Evolutionary conservation across 2,888 invertebrate genomes (phyloP).

Genomic region (Hipparchia semele): DNA sequence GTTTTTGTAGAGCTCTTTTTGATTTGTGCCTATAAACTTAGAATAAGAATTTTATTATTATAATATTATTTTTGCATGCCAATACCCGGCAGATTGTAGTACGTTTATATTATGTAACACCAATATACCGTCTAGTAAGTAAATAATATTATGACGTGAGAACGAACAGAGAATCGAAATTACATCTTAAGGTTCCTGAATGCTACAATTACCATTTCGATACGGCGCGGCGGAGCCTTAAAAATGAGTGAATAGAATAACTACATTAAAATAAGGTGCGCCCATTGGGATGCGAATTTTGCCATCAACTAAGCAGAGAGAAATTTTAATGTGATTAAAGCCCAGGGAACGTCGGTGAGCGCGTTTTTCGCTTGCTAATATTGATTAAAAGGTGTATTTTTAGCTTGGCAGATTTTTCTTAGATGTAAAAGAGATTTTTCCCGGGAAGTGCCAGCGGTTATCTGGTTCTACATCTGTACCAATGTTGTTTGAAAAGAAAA

Average conservation of each 20-base stretch:
- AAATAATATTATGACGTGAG: too few relatives aligned
- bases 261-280: conserved; percentile 18
- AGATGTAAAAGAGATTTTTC: not conserved
- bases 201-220: not conserved
- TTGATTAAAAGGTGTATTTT: conserved; percentile 18
- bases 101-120: too few relatives aligned
- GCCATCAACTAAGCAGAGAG: conserved; percentile 34
- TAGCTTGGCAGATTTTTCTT: conserved; percentile 2
- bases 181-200: too few relatives aligned
- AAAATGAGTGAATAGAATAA: not conserved
- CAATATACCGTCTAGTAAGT: too few relatives aligned
- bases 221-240: not conserved
- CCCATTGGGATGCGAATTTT: conserved; percentile 18
- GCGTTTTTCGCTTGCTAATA: conserved; percentile 19
- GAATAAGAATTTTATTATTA: too few relatives aligned
- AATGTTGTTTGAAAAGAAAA: too few relatives aligned
- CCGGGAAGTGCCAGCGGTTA: not conserved
- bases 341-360: conserved; percentile 22
- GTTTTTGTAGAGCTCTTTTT: too few relatives aligned
- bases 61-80: too few relatives aligned
- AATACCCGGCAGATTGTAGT: too few relatives aligned
- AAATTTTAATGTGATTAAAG: conserved; percentile 56
- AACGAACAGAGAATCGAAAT: too few relatives aligned
- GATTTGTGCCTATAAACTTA: too few relatives aligned
- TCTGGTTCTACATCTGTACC: not conserved